Evolutionary conservation across 2,888 invertebrate genomes (phyloP).

Genomic region (Phengaris alcon): DNA sequence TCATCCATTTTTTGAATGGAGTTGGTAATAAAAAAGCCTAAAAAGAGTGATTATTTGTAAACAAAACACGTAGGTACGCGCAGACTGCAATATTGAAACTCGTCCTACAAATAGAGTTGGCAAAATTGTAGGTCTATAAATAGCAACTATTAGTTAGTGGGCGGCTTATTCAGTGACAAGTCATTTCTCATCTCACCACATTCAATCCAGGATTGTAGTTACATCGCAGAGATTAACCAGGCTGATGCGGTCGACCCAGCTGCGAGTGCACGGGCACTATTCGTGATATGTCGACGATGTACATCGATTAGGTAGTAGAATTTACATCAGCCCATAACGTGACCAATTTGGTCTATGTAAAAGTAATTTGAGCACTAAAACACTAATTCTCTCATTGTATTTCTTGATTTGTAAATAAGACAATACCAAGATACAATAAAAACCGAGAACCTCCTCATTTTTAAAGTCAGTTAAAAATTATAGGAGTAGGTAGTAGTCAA

Average conservation of each 20-base stretch:
- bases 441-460: too few relatives aligned
- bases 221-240: slow-evolving; percentile 2
- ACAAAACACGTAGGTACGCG: neutral
- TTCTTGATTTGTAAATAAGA: too few relatives aligned
- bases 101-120: neutral
- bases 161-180: neutral
- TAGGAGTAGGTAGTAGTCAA: too few relatives aligned
- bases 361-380: too few relatives aligned
- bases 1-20: too few relatives aligned
- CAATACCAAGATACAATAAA: too few relatives aligned
- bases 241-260: neutral
- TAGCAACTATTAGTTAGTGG: too few relatives aligned
- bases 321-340: neutral
- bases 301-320: slow-evolving; percentile 3
- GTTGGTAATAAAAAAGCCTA: neutral
- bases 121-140: too few relatives aligned
- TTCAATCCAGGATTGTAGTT: neutral
- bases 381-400: too few relatives aligned
- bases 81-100: slow-evolving; percentile 14
- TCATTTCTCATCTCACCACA: slow-evolving; percentile 5
- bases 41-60: slow-evolving; percentile 4
- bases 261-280: neutral
- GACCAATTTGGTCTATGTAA: too few relatives aligned
- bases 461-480: too few relatives aligned
- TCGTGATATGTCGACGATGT: slow-evolving; percentile 5